A percentile compares a stretch with the other conserved stretches of the same genome.
Conservation (phyloP, 2,797 vertebrate genomes). For the Lates japonicus region DNA sequence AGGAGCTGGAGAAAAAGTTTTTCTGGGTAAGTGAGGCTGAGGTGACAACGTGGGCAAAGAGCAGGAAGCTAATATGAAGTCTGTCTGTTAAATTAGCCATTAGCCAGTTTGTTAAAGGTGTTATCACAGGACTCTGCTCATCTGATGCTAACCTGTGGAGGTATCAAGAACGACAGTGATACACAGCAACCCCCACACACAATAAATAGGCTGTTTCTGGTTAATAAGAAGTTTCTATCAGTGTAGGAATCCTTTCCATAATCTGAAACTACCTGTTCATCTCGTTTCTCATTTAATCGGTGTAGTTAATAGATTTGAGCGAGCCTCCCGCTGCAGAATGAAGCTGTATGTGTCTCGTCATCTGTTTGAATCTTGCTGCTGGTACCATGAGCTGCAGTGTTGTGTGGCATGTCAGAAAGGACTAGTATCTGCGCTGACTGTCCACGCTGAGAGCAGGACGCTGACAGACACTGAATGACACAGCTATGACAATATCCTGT, state of each 20-base stretch:
- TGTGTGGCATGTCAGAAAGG: constrained; percentile 47
- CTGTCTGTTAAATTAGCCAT: neutral
- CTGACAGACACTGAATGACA: constrained; percentile 53
- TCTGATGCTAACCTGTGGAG: too few species aligned
- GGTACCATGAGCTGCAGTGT: constrained; percentile 3
- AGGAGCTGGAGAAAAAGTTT: too few species aligned
- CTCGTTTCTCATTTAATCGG: neutral
- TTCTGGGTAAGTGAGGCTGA: too few species aligned
- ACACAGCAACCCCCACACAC: too few species aligned
- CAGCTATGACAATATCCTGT: constrained; percentile 10
- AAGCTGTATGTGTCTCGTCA: neutral
- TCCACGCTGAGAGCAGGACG: constrained; percentile 30
- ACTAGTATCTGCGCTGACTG: constrained; percentile 31
- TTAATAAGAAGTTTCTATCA: too few species aligned
- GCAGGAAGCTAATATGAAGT: neutral
- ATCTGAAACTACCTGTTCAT: neutral
- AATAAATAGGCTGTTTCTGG: too few species aligned
- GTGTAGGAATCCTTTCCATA: too few species aligned
- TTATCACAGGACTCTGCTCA: too few species aligned
- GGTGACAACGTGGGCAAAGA: too few species aligned
- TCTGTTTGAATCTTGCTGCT: constrained; percentile 8
- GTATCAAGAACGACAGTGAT: too few species aligned
- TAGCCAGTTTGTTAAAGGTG: too few species aligned
- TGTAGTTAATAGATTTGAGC: neutral
- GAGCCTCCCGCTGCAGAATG: neutral